Base-by-base conservation (phyloP, 2,888 invertebrate genomes). In the Xylocampa areola region DNA sequence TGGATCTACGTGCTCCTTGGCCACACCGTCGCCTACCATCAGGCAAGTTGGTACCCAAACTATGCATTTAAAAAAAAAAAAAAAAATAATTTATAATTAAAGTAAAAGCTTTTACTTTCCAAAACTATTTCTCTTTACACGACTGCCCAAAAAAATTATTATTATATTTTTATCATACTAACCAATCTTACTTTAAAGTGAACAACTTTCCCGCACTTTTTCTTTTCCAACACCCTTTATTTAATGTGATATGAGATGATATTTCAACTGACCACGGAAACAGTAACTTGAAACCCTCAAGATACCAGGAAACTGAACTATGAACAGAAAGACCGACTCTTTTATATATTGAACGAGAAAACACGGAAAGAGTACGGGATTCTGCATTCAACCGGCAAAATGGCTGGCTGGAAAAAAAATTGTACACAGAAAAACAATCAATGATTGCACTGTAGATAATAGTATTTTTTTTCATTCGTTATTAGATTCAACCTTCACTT, bases 311-410 rank as follows among this genome's bases (percentile, higher is more conserved):
- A 21, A 70, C 59, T 71, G 43, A 57, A 45, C 32, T 35, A 10
- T 14, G 14, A 36, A 16, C 19, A 54, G 59, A 50, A 48, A 68
- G 37, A 40, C 17, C 10, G 11, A 43, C 25, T 30, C 25, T 37
- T 65, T 45, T 65, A 69, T 69, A 52, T 57, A 29, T 33, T 32
- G 21, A 40, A 23, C 30, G 23, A 11, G 37, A 25, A 16, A 33
- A 54, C 39, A 40, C 25, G 52, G 25, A 49, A 51, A 61, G 40
- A 52, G 7, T 36, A 40, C 11, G 25, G 25, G 32, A 32, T 45
- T 39, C 25, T 35, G 48, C 68, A 60, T 7, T 68, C 45, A 65
- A 68, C 55, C 69, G 52, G 49, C 21, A 65, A 68, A 45, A 55
- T 35, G 11, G n/a, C 2, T 0, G 33, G 8, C 10, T 13, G 11